Percentiles rank a stretch among this genome's conserved stretches.
These are phyloP conservation scores for Tetragonisca angustula DNA, from an alignment of 2,888 invertebrate species.

Conservation along the genomic window DNA sequence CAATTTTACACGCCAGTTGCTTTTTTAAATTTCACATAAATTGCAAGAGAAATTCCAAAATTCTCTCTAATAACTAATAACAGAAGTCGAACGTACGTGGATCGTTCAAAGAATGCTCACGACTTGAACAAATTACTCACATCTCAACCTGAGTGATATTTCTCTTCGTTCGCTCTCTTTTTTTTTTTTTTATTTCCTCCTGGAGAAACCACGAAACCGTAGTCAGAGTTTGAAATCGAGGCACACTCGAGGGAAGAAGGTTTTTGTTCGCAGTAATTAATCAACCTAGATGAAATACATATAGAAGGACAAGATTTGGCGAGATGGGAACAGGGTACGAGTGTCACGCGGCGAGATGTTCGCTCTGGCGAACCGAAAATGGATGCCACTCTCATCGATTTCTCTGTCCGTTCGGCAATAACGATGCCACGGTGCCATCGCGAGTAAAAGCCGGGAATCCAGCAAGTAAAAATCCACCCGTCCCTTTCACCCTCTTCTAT, in stretches of 20 bases:
- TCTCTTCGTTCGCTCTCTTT: neutral
- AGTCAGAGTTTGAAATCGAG: neutral
- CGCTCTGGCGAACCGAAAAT: constrained; percentile 66
- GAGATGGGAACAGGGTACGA: constrained; percentile 22
- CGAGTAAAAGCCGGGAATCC: constrained; percentile 68
- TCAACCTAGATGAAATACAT: neutral
- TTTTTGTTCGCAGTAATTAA: neutral
- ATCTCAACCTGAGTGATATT: too few species aligned
- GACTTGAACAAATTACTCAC: too few species aligned
- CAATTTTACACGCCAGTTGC: too few species aligned
- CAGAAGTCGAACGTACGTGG: too few species aligned
- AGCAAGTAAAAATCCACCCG: constrained; percentile 65
- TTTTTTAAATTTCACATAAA: too few species aligned
- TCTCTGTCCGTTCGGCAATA: constrained; percentile 80
- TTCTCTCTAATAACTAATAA: too few species aligned
- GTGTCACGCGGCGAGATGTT: constrained; percentile 61
- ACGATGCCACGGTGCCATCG: constrained; percentile 66
- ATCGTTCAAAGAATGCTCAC: too few species aligned
- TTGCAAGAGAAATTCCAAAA: too few species aligned
- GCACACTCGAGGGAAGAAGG: neutral
- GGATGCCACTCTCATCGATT: constrained; percentile 77
- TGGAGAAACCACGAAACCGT: neutral
- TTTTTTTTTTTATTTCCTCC: neutral
- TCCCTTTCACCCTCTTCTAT: neutral
- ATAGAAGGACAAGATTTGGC: neutral